Evolutionary conservation across 1,140 invertebrate genomes (phyloP), one percentile per base, ranked within the genome.

Genomic region (Drosophila sturtevanti): DNA sequence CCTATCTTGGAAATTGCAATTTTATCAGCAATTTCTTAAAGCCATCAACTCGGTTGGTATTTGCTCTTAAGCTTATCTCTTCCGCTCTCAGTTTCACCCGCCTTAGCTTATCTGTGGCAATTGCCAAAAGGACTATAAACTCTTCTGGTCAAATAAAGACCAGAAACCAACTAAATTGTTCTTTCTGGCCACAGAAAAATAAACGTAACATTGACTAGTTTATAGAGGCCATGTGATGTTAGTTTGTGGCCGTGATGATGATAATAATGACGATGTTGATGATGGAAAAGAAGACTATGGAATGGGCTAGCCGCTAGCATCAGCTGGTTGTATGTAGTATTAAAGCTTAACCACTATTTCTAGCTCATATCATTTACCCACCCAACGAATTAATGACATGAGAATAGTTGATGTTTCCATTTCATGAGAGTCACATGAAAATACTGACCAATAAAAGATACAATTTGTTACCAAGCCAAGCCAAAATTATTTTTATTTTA

Each of bases 331-430:
- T n/a, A n/a, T n/a, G n/a, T 24, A 4, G 24, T 24, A 24, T 24
- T 24, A 24, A 6, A 6, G 5, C 27, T 44, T 9, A 16, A 44
- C 41, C 14, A 1, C 41, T 16, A 16, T 44, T 44, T 44, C 41
- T 44, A 44, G 41, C 41, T 44, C 41, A 44, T 44, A 44, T 16
- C 41, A 44, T 44, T 44, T 44, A 0, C 11, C 31, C 44, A 14
- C 6, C 6, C 34, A 55, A 64, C 68, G 72, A 75, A 56, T 41
- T 75, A 75, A 75, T 75, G 72, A 68, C 63, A 67, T 62, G 58
- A 62, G 56, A 24, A 44, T 72, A 68, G 44, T 68, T 62, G 63
- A 75, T 75, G 72, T 68, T 75, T 75, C 55, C 68, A 75, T 75
- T 75, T 68, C 14, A 68, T 27, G 63, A 72, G 68, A 68, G 70